These are phyloP conservation scores for Poeciliopsis occidentalis DNA, from an alignment of 2,113 vertebrate genomes.

Conservation along the genomic window DNA sequence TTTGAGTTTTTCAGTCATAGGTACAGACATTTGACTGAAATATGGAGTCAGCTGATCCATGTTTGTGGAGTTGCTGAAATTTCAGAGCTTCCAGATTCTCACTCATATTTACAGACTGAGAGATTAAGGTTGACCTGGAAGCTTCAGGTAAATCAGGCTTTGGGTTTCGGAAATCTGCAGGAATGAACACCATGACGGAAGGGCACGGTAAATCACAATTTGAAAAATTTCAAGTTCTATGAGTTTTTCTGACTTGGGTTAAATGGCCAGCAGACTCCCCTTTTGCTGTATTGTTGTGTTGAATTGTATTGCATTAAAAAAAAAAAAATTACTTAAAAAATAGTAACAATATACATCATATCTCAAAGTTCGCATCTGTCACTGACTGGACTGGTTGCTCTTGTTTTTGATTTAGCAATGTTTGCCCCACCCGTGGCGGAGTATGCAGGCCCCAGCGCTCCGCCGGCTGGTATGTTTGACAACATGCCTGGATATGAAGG, in stretches of 20 bases:
- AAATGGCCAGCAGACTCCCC: not conserved
- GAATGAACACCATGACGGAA: constrained; percentile 17
- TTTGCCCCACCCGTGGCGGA: constrained; percentile 51
- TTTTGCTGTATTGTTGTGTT: not conserved
- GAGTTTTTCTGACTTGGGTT: not conserved
- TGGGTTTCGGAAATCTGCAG: not conserved
- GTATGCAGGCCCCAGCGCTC: constrained; percentile 60
- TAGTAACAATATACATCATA: not conserved
- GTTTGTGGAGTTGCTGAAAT: too few species aligned
- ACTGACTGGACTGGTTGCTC: constrained; percentile 55
- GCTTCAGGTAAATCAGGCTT: not conserved
- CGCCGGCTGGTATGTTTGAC: constrained; percentile 72
- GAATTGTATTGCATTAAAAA: not conserved
- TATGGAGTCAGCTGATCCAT: too few species aligned
- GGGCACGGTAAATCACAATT: constrained; percentile 37
- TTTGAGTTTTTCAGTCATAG: not conserved
- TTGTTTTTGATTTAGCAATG: constrained; percentile 67
- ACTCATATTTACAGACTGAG: not conserved
- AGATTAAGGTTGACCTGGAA: not conserved
- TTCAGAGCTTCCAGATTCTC: not conserved
- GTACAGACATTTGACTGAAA: not conserved
- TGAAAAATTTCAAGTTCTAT: not conserved
- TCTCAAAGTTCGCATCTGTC: not conserved
- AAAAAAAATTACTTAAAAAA: not conserved
- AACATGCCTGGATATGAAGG: constrained; percentile 77